Evolutionary conservation across 2,888 invertebrate species (phyloP).

Genomic region (Fabriciana adippe): DNA sequence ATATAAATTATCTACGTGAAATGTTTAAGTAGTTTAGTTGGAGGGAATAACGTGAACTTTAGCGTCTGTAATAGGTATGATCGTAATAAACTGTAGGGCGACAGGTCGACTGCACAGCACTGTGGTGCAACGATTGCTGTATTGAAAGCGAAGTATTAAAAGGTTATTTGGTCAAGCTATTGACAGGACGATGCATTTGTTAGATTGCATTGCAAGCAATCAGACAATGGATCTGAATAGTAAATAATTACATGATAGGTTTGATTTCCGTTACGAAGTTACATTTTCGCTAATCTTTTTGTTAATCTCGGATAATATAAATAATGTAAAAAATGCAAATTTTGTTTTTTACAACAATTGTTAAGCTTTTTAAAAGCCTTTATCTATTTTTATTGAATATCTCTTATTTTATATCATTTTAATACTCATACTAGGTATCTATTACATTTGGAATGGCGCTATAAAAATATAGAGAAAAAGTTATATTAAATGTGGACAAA

Average conservation of each 20-base stretch:
- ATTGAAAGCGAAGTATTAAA: constrained; percentile 39
- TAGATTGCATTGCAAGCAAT: constrained; percentile 10
- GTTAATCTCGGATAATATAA: too few species aligned
- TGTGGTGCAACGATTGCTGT: constrained; percentile 31
- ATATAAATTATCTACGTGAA: constrained; percentile 5
- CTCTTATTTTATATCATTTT: too few species aligned
- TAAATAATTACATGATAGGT: neutral
- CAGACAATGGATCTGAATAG: neutral
- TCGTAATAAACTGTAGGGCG: constrained; percentile 42
- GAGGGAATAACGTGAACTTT: constrained; percentile 62
- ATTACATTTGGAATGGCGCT: too few species aligned
- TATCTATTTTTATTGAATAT: too few species aligned
- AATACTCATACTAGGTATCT: too few species aligned
- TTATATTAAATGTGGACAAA: too few species aligned
- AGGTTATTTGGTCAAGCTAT: constrained; percentile 39
- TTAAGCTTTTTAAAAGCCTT: too few species aligned
- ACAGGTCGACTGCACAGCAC: constrained; percentile 46
- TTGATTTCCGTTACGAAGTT: neutral
- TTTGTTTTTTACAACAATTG: too few species aligned
- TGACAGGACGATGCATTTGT: constrained; percentile 25
- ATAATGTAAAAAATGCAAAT: too few species aligned
- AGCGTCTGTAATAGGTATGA: constrained; percentile 42
- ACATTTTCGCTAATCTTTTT: too few species aligned
- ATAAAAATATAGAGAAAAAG: too few species aligned
- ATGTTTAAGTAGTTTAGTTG: constrained; percentile 13